Base-by-base conservation (phyloP, 1,140 invertebrate species). In the Drosophila ogumai region DNA sequence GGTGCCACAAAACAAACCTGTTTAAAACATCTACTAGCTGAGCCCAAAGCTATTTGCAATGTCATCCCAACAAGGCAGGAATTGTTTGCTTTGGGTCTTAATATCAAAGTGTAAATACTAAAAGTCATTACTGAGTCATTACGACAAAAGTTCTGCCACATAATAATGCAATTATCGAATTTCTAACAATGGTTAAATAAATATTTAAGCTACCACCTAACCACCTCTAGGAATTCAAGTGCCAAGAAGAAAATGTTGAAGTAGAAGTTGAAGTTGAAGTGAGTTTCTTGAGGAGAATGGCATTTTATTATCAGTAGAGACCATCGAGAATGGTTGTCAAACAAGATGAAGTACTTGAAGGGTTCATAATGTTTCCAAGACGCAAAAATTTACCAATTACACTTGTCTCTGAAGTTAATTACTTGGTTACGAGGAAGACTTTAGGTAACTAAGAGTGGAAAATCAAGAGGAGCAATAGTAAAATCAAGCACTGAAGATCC, bases 91-190 rank as follows among this genome's bases (percentile, higher is more conserved):
- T 17, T 12, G 3, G 0, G 25, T 17, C 17, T 41, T 41, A 31
- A 34, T 50, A 43, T 52, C 60, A 43, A 52, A 52, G 44, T 43
- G 63, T 63, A 65, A 65, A 44, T 36, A 61, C 31, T 9, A 34
- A 43, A 59, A 19, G 38, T 44, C 61, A 65, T 61, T 61, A 65
- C 3, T 65, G 63, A 65, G 40, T 65, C 63, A 63, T 25, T 61
- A 36, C 32, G 19, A 3, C 22, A 19, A 65, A 46, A n/a, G 22
- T 46, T 31, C 13, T 19, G 10, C 22, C 40, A 46, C 58, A 63
- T 63, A 44, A 66, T 63, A 63, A 7, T 44, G 57, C 41, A 66
- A 43, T 66, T 66, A 66, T 66, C 10, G 57, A 36, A 19, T 44
- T 65, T 36, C 32, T 15, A 12, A 10, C 43, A 19, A 34, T 34